Base-by-base conservation (phyloP, 2,888 invertebrate genomes). In the Sturmia bella region DNA sequence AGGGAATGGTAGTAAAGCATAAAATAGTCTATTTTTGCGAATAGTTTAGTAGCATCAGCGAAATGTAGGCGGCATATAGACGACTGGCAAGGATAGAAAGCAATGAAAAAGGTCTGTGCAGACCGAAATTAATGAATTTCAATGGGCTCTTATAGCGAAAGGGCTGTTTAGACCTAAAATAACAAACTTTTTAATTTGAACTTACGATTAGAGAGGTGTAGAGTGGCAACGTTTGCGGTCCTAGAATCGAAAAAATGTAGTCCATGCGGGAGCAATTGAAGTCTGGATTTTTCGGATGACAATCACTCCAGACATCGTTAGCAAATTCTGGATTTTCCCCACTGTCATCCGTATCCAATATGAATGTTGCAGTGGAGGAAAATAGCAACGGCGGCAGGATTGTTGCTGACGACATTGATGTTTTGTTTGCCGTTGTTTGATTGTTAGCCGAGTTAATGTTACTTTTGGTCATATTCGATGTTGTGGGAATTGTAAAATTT, bases 231-330 rank as follows among this genome's bases (percentile, higher is more conserved):
- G 93, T 91, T 59, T 93, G 92, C 0, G 94, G 94, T 0, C 95
- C 95, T 89, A 94, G 91, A 85, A 92, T 89, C 82, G 89, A 90
- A 87, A 91, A 90, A 45, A 94, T 89, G 91, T 92, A 94, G 83
- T 93, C 93, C n/a, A 93, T 92, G 80, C 93, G 92, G 6, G 92
- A 92, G 85, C 94, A 93, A 87, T 94, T 93, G 87, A 93, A 92
- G 45, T 87, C 85, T 0, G 90, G 90, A 27, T 90, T 84, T 85
- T 92, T 92, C 3, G 91, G 91, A 87, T 92, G 92, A 39, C 92
- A 92, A 7, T 87, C 86, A 3, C 80, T 66, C 19, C 73, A 64
- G 54, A 50, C 43, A 15, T 59, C 39, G 21, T 37, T 21, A 66
- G 63, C 64, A 50, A 69, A 57, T 79, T 61, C 45, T 39, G 74